Evolutionary conservation across 92 coral and sea anemone genomes (phyloP).

Genomic region (Siderastrea radians): DNA sequence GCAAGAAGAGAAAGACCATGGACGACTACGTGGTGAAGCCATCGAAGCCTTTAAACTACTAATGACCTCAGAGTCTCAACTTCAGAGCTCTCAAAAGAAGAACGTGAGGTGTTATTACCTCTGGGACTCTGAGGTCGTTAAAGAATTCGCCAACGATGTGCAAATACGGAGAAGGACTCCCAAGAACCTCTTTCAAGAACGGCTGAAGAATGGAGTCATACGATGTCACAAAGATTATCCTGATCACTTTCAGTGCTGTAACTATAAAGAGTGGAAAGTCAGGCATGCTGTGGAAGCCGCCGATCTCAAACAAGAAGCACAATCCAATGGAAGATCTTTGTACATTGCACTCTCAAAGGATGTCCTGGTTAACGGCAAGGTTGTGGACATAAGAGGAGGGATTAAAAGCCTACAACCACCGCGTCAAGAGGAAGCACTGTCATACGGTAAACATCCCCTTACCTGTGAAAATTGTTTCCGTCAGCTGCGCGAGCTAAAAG

Average conservation of each 20-base stretch:
- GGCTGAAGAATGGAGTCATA: background rate
- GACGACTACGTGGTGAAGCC: conserved; percentile 16
- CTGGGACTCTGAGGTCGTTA: conserved; percentile 52
- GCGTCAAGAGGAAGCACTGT: conserved; percentile 14
- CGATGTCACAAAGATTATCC: background rate
- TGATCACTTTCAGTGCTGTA: conserved; percentile 14
- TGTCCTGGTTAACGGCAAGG: conserved; percentile 19
- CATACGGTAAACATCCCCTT: conserved; percentile 37
- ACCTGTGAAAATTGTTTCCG: conserved; percentile 53
- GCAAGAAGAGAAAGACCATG: conserved; percentile 12
- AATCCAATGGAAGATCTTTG: background rate
- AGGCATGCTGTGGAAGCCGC: conserved; percentile 8
- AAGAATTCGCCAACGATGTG: background rate
- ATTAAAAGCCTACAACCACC: conserved; percentile 52
- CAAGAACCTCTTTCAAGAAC: conserved; percentile 4
- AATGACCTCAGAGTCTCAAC: conserved; percentile 40
- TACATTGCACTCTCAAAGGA: background rate
- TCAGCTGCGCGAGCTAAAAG: conserved; percentile 42
- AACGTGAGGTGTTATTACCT: conserved; percentile 39
- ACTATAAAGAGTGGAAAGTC: conserved; percentile 12
- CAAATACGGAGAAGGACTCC: conserved; percentile 37
- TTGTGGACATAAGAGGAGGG: background rate
- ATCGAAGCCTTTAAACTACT: conserved; percentile 40
- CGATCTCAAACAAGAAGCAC: conserved; percentile 4
- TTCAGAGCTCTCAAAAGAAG: conserved; percentile 6